A percentile compares a stretch with the other conserved stretches of the same genome.
Evolutionary conservation across 2,113 vertebrate species (phyloP).

Genomic region (Pachycephala philippinensis): DNA sequence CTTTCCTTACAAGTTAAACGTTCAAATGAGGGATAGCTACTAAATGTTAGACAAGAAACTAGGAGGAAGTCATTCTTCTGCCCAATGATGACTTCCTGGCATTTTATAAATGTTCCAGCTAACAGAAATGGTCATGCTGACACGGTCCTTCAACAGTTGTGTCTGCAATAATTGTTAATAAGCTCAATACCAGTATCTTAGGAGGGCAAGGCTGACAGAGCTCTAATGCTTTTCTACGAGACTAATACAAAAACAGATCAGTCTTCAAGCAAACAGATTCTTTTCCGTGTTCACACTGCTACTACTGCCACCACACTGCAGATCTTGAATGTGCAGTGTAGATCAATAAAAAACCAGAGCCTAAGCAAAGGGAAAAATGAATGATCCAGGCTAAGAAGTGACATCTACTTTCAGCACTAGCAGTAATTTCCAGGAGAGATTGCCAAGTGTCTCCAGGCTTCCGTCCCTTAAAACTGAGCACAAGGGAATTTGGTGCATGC

Average conservation of each 20-base stretch:
- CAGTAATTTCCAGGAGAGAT: not conserved
- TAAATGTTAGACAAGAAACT: not conserved
- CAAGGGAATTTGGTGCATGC: not conserved
- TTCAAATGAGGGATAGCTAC: not conserved
- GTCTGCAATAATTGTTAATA: not conserved
- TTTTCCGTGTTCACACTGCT: not conserved
- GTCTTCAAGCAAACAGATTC: not conserved
- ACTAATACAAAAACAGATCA: not conserved
- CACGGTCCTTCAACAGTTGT: not conserved
- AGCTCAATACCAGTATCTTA: not conserved
- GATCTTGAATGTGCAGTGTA: not conserved
- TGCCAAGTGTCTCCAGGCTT: not conserved
- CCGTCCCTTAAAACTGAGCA: not conserved
- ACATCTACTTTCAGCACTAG: not conserved
- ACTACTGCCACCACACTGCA: not conserved
- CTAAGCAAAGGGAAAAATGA: not conserved
- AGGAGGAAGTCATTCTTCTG: not conserved
- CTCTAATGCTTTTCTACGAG: not conserved
- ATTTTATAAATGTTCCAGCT: not conserved
- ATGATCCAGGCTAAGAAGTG: not conserved
- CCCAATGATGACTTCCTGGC: not conserved
- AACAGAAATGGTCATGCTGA: not conserved
- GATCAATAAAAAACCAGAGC: not conserved
- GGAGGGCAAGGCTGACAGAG: not conserved
- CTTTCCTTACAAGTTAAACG: not conserved